These are phyloP conservation scores for Synergus umbraculus DNA, from an alignment of 2,888 invertebrate genomes.

Conservation along the genomic window DNA sequence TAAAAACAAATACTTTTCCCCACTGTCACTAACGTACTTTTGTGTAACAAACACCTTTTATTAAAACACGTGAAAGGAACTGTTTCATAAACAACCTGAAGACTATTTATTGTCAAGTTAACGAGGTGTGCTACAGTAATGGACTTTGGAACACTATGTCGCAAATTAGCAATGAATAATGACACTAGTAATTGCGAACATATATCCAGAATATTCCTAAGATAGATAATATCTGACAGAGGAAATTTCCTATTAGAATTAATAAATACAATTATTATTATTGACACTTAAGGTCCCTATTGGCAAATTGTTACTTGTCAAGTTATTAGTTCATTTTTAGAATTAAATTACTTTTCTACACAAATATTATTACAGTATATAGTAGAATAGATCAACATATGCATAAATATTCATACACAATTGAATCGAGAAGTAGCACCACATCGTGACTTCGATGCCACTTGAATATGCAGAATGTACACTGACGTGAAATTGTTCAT, in stretches of 20 bases:
- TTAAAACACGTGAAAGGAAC: neutral
- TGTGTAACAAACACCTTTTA: neutral
- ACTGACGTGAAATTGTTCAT: slow-evolving; percentile 58
- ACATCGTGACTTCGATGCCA: slow-evolving; percentile 51
- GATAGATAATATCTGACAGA: neutral
- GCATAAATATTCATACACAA: slow-evolving; percentile 30
- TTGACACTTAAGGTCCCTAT: neutral
- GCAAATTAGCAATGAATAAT: slow-evolving; percentile 6
- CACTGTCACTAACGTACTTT: neutral
- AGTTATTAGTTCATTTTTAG: slow-evolving; percentile 2
- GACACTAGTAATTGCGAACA: slow-evolving; percentile 15
- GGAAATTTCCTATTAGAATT: slow-evolving; percentile 3
- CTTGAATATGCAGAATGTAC: slow-evolving; percentile 56
- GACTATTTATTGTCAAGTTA: neutral
- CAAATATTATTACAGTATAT: neutral
- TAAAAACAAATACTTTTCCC: neutral
- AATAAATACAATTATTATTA: slow-evolving; percentile 3
- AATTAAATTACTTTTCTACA: neutral
- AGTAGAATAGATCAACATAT: slow-evolving; percentile 6
- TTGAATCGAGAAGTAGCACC: slow-evolving; percentile 40
- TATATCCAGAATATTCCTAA: slow-evolving; percentile 10
- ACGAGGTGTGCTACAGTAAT: neutral
- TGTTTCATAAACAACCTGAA: neutral
- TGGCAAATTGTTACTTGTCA: slow-evolving; percentile 8
- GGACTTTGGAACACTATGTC: slow-evolving; percentile 3